Percentiles rank a stretch among this genome's conserved stretches.
Conservation (phyloP, 2,797 vertebrate genomes). For the Danio choprae region DNA sequence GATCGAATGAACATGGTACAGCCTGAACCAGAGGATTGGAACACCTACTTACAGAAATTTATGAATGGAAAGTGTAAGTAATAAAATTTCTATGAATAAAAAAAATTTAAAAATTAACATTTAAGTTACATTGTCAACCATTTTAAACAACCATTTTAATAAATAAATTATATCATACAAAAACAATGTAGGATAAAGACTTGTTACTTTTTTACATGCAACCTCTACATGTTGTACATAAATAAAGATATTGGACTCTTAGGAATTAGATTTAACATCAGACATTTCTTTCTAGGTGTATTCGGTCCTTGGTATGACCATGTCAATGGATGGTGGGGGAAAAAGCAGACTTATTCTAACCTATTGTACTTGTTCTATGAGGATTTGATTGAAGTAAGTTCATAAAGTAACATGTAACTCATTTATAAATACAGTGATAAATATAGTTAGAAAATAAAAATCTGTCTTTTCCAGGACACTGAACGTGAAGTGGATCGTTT, state of each 20-base stretch:
- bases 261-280: background rate
- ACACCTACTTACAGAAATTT: conserved; percentile 70
- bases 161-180: background rate
- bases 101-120: background rate
- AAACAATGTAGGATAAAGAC: too few relatives aligned
- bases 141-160: background rate
- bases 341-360: conserved; percentile 76
- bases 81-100: background rate
- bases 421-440: too few relatives aligned
- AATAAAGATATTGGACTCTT: background rate
- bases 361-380: conserved; percentile 86
- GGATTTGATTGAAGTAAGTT: conserved; percentile 80
- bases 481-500: conserved; percentile 79
- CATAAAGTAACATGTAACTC: background rate
- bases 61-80: conserved; percentile 71
- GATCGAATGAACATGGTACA: conserved; percentile 76
- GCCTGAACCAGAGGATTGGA: conserved; percentile 84
- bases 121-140: background rate
- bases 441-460: too few relatives aligned
- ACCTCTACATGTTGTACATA: background rate
- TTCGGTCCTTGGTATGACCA: conserved; percentile 86
- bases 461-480: conserved; percentile 71
- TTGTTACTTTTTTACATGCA: background rate
- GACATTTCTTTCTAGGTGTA: conserved; percentile 68
- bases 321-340: conserved; percentile 83